Evolutionary conservation across 2,113 vertebrate genomes (phyloP), one percentile per base, ranked within the genome.

Genomic region (Thryonomys swinderianus): DNA sequence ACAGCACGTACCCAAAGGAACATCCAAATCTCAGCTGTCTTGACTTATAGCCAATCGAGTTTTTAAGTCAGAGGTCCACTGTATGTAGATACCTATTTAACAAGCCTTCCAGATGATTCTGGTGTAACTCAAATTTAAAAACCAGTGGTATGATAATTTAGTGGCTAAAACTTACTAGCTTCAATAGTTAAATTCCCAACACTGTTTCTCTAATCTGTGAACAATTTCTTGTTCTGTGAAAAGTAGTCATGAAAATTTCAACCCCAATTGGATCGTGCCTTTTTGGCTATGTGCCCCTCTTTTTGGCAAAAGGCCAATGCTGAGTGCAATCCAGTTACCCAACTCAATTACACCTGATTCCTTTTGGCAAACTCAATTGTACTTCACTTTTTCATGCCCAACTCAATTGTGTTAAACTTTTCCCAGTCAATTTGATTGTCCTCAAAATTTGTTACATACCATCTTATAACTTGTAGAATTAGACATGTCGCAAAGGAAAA

Each of bases 351-450:
- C 76, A 90, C 96, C 93, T 90, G 95, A 97, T 95, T 91, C 85
- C 96, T 96, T 97, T 93, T 96, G 94, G 95, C 95, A 96, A 96
- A 97, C 94, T 95, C 96, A 93, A 91, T 96, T 97, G 91, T 95
- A 76, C 91, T 96, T 94, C 91, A 91, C 93, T 96, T 95, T 90
- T 91, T 96, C 57, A 91, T 73, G 64, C 78, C 80, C 91, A 95
- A 95, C 93, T 98, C 3, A 3, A 96, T 95, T 90, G 89, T 67
- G 91, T 95, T 94, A 91, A 97, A 94, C 95, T 97, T 82, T 94
- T 85, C 91, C 96, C 97, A 66, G 61, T 96, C 84, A 92, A 91
- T 97, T 97, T 91, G 93, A 97, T 96, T 96, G 93, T 88, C 76
- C 71, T 94, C 89, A 93, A 89, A 83, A 96, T 97, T 32, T 95